phyloP scores from a whole-genome alignment of 2,113 vertebrate genomes.

The Guaruba guarouba region DNA sequence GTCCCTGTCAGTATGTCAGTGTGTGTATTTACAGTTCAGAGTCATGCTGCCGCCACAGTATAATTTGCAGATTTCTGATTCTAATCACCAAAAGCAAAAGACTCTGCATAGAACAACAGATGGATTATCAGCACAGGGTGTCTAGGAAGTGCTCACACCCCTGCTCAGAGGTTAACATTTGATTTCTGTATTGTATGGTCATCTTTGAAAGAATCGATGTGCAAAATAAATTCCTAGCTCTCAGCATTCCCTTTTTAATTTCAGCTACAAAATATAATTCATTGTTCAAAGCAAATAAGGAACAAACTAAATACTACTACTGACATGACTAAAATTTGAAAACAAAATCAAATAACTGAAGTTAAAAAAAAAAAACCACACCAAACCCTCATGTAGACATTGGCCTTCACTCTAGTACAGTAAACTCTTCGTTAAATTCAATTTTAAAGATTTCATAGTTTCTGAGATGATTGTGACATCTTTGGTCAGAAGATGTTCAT shows the following conservation, averaged over 20 bases:
- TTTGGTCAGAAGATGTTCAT: neutral
- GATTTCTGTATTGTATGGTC: neutral
- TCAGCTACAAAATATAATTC: neutral
- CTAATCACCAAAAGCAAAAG: constrained; percentile 1
- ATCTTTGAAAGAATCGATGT: neutral
- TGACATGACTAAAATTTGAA: neutral
- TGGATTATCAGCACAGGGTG: neutral
- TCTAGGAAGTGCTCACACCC: neutral
- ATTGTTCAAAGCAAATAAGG: neutral
- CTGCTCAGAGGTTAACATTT: neutral
- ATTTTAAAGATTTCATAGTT: neutral
- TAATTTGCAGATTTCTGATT: constrained; percentile 13
- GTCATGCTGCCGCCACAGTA: neutral
- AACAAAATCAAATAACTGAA: neutral
- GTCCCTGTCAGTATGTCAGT: neutral
- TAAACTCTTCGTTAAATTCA: neutral
- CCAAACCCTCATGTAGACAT: neutral
- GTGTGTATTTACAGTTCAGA: neutral
- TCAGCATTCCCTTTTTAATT: neutral
- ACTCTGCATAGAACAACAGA: neutral
- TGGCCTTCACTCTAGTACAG: neutral
- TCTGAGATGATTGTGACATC: neutral
- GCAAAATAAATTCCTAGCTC: neutral
- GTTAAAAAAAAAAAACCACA: neutral
- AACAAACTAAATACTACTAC: neutral